Percentiles rank a stretch among this genome's conserved stretches.
Conservation (phyloP, 92 coral and sea anemone genomes). For the Nematostella vectensis region DNA sequence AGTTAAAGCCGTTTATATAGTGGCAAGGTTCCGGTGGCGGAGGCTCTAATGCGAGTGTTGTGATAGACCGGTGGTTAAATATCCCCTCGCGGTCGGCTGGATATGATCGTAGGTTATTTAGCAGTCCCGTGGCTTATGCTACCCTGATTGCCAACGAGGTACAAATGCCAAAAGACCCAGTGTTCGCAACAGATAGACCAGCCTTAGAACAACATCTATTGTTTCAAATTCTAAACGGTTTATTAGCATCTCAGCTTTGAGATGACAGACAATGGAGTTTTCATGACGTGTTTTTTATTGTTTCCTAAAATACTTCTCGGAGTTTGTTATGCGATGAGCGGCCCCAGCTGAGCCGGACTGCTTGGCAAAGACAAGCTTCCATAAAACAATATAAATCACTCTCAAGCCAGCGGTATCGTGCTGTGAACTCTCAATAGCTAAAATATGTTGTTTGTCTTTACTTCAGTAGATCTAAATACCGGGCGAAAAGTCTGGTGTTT, state of each 20-base stretch:
- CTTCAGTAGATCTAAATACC: neutral
- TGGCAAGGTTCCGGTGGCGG: neutral
- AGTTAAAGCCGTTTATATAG: neutral
- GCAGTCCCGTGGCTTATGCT: too few species aligned
- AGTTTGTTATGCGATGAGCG: slow-evolving; percentile 55
- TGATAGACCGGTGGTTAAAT: too few species aligned
- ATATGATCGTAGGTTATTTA: too few species aligned
- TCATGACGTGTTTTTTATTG: slow-evolving; percentile 62
- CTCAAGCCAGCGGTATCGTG: slow-evolving; percentile 6
- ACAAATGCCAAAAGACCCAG: too few species aligned
- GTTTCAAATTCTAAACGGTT: slow-evolving; percentile 58
- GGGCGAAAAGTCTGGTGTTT: neutral
- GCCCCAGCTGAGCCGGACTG: slow-evolving; percentile 43
- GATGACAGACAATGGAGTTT: slow-evolving; percentile 66
- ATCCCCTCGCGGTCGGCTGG: too few species aligned
- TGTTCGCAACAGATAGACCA: too few species aligned
- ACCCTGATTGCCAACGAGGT: too few species aligned
- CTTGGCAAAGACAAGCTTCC: slow-evolving; percentile 2
- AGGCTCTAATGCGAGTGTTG: neutral
- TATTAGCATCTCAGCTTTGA: slow-evolving; percentile 69
- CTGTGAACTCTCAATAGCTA: slow-evolving; percentile 12
- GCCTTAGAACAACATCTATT: slow-evolving; percentile 93
- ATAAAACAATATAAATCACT: slow-evolving; percentile 12
- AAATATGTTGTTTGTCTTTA: neutral
- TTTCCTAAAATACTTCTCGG: slow-evolving; percentile 54